Evolutionary conservation across 2,113 vertebrate species (phyloP).

Genomic region (Alectura lathami): DNA sequence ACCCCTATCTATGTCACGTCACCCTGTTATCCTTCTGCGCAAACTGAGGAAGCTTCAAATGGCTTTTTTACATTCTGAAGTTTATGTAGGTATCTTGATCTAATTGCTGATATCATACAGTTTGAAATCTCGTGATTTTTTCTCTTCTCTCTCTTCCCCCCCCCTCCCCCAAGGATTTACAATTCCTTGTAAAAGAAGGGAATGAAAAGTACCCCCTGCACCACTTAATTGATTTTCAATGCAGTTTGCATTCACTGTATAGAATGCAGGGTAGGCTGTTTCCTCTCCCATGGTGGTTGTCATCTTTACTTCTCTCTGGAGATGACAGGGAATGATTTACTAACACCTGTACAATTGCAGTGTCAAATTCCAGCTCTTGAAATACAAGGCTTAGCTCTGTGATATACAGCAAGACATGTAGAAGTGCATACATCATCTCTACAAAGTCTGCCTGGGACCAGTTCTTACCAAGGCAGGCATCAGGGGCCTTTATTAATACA

Average conservation of each 20-base stretch:
- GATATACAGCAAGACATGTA: neutral
- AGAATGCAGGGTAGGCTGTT: neutral
- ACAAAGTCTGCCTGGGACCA: neutral
- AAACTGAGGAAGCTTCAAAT: neutral
- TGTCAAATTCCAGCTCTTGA: neutral
- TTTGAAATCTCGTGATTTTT: neutral
- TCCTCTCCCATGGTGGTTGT: neutral
- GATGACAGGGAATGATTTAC: conserved; percentile 15
- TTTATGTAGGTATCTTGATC: neutral
- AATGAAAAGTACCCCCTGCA: neutral
- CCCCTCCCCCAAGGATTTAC: neutral
- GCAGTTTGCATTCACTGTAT: neutral
- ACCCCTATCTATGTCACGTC: neutral
- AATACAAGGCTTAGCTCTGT: neutral
- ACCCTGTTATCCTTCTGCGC: too few relatives aligned
- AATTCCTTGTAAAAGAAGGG: neutral
- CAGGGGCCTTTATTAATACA: neutral
- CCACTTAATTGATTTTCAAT: neutral
- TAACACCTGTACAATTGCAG: neutral
- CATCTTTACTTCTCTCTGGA: neutral
- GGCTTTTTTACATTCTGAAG: neutral
- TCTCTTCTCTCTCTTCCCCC: neutral
- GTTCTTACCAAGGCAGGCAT: neutral
- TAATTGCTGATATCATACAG: neutral
- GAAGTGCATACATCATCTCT: neutral